These are phyloP conservation scores for Nesidiocoris tenuis DNA, from an alignment of 2,888 invertebrate genomes.

Conservation along the genomic window DNA sequence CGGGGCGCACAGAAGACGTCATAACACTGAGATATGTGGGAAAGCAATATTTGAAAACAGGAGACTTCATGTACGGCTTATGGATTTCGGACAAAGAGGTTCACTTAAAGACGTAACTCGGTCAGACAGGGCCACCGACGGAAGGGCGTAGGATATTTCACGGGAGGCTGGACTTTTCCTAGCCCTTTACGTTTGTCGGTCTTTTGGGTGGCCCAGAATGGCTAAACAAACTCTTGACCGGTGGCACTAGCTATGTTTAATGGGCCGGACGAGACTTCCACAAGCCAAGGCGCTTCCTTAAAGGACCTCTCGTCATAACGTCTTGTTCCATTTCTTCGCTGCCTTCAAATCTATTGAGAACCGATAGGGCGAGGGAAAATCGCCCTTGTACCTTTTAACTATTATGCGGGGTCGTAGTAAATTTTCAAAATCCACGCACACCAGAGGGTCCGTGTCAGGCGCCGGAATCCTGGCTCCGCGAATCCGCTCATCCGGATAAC, in stretches of 20 bases:
- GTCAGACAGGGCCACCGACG: constrained; percentile 33
- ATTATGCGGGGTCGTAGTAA: background rate
- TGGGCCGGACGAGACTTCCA: constrained; percentile 8
- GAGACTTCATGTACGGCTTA: constrained; percentile 11
- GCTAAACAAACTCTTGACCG: constrained; percentile 35
- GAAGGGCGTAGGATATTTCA: constrained; percentile 21
- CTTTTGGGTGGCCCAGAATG: constrained; percentile 19
- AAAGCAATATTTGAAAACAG: background rate
- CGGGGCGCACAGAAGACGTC: constrained; percentile 12
- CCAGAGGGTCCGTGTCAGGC: background rate
- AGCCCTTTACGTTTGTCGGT: constrained; percentile 23
- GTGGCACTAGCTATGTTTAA: constrained; percentile 6
- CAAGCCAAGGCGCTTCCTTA: background rate
- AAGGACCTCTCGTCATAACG: background rate
- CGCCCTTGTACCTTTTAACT: background rate
- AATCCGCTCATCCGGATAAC: constrained; percentile 16
- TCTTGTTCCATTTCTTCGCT: background rate
- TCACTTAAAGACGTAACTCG: constrained; percentile 22
- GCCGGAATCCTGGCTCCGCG: constrained; percentile 27
- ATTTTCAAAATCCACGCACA: background rate
- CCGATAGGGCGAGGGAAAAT: constrained; percentile 26
- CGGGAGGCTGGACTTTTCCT: constrained; percentile 19
- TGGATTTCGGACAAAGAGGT: constrained; percentile 3
- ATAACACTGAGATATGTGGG: constrained; percentile 6
- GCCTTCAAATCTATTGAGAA: constrained; percentile 6